These are phyloP conservation scores for Notarius quadriscutis DNA, from an alignment of 2,113 vertebrate genomes.

Conservation along the genomic window DNA sequence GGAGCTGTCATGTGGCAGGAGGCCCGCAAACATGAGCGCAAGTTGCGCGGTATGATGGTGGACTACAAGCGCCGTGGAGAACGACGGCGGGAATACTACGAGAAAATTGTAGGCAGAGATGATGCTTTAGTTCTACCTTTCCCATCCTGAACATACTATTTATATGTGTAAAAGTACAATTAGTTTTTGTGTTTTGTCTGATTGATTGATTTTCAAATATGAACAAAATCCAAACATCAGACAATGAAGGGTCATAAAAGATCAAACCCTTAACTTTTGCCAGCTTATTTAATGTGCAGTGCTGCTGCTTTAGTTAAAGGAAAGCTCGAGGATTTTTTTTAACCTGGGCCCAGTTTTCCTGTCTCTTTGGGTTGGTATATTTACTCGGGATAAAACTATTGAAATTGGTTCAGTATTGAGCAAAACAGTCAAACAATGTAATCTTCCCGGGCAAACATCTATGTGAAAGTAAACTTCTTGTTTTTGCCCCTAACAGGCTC, in stretches of 20 bases:
- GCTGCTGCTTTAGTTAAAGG: not conserved
- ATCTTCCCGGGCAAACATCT: no score
- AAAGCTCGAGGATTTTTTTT: no score
- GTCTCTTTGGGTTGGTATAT: no score
- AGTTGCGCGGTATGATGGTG: slow-evolving; percentile 96
- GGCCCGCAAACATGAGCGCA: slow-evolving; percentile 93
- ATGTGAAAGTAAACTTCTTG: no score
- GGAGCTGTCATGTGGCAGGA: slow-evolving; percentile 93
- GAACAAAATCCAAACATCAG: not conserved
- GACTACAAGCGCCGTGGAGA: slow-evolving; percentile 93
- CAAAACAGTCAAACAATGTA: no score
- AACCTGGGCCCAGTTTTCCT: no score
- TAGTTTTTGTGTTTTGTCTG: not conserved
- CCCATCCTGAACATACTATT: no score
- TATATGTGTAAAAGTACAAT: not conserved
- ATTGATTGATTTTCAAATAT: not conserved
- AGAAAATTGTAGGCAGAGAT: slow-evolving; percentile 86
- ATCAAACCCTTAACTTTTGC: not conserved
- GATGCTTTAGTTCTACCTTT: not conserved
- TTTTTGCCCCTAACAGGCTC: no score
- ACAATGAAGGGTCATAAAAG: not conserved
- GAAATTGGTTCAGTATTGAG: no score
- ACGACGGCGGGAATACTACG: slow-evolving; percentile 90
- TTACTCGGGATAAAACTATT: no score
- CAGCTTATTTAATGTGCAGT: not conserved